Conservation (phyloP, 2,888 invertebrate genomes). For the Oxyteleia sp. region DNA sequence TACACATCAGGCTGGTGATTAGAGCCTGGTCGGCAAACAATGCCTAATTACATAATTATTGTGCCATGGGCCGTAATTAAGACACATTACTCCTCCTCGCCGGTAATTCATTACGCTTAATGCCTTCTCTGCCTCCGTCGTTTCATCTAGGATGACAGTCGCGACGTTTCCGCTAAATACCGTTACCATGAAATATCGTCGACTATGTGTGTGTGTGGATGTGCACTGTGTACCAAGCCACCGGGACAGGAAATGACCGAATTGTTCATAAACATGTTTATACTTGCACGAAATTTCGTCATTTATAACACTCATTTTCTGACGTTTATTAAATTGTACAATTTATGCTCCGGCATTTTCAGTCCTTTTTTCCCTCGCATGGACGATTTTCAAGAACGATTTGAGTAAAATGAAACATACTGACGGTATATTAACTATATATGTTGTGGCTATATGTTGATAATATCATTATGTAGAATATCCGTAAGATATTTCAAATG, state of each 20-base stretch:
- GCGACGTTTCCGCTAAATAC: slow-evolving; percentile 83
- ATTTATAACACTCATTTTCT: slow-evolving; percentile 50
- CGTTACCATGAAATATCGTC: slow-evolving; percentile 84
- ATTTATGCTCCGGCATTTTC: slow-evolving; percentile 19
- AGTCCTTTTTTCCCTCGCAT: background rate
- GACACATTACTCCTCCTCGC: slow-evolving; percentile 83
- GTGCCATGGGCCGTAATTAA: too few species aligned
- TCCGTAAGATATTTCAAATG: background rate
- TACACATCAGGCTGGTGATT: too few species aligned
- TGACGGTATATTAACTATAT: too few species aligned
- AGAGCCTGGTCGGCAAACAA: too few species aligned
- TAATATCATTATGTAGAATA: background rate
- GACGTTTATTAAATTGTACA: slow-evolving; percentile 51
- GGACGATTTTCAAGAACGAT: slow-evolving; percentile 4
- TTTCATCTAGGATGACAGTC: slow-evolving; percentile 85
- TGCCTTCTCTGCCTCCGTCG: slow-evolving; percentile 84
- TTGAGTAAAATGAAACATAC: slow-evolving; percentile 77
- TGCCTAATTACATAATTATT: too few species aligned
- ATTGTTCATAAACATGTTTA: slow-evolving; percentile 71
- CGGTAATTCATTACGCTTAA: slow-evolving; percentile 87
- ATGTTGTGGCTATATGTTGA: background rate
- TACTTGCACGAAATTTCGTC: slow-evolving; percentile 54
- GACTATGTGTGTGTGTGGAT: slow-evolving; percentile 36
- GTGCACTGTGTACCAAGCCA: slow-evolving; percentile 58
- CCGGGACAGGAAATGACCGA: slow-evolving; percentile 63